Base-by-base conservation (phyloP, 1,140 invertebrate species). In the Ylistrum balloti region DNA sequence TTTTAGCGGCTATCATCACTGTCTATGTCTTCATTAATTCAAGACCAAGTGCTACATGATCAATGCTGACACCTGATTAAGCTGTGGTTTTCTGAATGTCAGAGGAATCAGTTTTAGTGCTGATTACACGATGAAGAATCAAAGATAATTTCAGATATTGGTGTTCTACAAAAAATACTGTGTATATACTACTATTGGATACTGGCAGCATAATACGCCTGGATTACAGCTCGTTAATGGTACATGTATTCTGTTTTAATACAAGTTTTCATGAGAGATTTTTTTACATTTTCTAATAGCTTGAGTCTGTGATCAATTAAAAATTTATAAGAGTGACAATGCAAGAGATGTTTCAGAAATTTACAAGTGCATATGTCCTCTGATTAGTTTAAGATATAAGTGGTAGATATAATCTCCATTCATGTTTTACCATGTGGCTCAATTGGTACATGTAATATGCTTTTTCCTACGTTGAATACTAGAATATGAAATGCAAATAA, bases 1-100 rank as follows among this genome's bases (percentile, higher is more conserved):
- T 97, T 20, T 96, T 98, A 92, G 97, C 97, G 93, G 93, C 98
- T 22, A 95, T 98, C n/a, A 98, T 98, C 93, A 97, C 97, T 85
- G 97, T 97, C 2, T 98, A 98, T 94, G 97, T 98, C 86, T 98
- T 98, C 93, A 95, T 98, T 87, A 98, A 98, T 96, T 98, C 97
- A 33, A 97, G 98, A 95, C 98, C 98, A 94, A 97, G 22, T 28
- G 3, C 56, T 28, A 11, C 56, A 7, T 74, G 56, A 74, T 74
- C 56, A 74, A 74, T 28, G n/a, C n/a, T 28, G 56, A n/a, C 11
- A 28, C n/a, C 2, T 28, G 56, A 74, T 74, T n/a, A 74, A 9
- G n/a, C 22, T 74, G 56, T 38, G 13, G 56, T n/a, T n/a, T n/a
- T n/a, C 56, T 28, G 9, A 11, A 11, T 56, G 45, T 28, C 22